phyloP scores from a whole-genome alignment of 2,888 invertebrate species.

The Nomada lathburiana region DNA sequence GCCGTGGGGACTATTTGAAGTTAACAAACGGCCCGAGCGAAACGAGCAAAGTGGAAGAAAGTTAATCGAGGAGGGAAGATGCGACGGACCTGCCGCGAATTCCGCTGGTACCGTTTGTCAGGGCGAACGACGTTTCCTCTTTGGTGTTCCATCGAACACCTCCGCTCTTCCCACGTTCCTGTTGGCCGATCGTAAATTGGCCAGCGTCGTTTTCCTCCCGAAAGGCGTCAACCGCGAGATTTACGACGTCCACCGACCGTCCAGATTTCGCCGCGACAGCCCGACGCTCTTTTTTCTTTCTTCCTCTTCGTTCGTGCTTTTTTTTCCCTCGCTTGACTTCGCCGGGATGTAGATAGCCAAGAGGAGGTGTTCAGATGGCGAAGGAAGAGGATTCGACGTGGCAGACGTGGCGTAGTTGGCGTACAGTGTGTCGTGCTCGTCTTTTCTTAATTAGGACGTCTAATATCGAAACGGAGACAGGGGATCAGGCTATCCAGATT shows the following conservation, averaged over 20 bases:
- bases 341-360: slow-evolving; percentile 18
- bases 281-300: slow-evolving; percentile 3
- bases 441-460: slow-evolving; percentile 47
- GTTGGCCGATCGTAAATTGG: slow-evolving; percentile 59
- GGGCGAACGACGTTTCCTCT: slow-evolving; percentile 42
- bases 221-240: slow-evolving; percentile 62
- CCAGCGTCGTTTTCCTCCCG: slow-evolving; percentile 57
- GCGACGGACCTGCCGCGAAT: slow-evolving; percentile 27
- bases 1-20: background rate
- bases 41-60: slow-evolving; percentile 26
- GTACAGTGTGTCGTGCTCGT: slow-evolving; percentile 29
- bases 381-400: background rate
- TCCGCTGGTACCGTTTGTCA: slow-evolving; percentile 52
- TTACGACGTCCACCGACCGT: slow-evolving; percentile 50
- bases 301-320: background rate
- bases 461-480: slow-evolving; percentile 42
- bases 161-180: slow-evolving; percentile 61
- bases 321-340: background rate
- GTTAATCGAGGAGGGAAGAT: slow-evolving; percentile 18
- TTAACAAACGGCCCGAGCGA: slow-evolving; percentile 10
- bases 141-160: slow-evolving; percentile 45
- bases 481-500: slow-evolving; percentile 40
- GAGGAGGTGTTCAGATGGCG: background rate
- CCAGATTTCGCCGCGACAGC: slow-evolving; percentile 43
- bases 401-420: background rate